Percentiles rank a stretch among this genome's conserved stretches.
phyloP scores from a whole-genome alignment of 2,888 invertebrate genomes.

The Tenodera sinensis region DNA sequence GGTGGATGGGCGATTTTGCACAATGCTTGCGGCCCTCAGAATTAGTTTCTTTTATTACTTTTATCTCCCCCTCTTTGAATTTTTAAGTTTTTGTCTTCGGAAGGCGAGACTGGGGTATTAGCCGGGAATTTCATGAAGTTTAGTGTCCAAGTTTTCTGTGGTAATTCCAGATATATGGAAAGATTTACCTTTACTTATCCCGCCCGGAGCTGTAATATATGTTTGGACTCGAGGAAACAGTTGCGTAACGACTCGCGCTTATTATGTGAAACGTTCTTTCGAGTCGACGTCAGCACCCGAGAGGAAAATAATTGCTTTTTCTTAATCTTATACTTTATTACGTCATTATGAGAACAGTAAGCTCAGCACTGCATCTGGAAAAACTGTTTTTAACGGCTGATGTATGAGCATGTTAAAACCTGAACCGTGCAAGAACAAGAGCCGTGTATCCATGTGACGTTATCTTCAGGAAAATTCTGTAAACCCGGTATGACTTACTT shows the following conservation, averaged over 20 bases:
- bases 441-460: background rate
- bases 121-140: background rate
- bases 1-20: slow-evolving; percentile 13
- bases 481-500: background rate
- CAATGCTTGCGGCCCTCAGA: background rate
- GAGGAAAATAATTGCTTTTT: background rate
- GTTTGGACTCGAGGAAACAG: background rate
- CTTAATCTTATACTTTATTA: background rate
- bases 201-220: background rate
- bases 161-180: background rate
- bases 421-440: background rate
- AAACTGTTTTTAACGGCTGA: background rate
- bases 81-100: slow-evolving; percentile 1
- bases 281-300: background rate
- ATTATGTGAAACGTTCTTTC: background rate
- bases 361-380: background rate
- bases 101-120: background rate
- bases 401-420: background rate
- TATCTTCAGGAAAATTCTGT: background rate
- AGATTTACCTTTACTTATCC: background rate
- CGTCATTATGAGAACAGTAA: background rate
- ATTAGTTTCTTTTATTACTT: slow-evolving; percentile 2
- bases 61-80: slow-evolving; percentile 14
- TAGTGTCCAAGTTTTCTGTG: background rate
- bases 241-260: background rate